Base-by-base conservation (phyloP, 2,797 vertebrate species). In the Aplochiton taeniatus region DNA sequence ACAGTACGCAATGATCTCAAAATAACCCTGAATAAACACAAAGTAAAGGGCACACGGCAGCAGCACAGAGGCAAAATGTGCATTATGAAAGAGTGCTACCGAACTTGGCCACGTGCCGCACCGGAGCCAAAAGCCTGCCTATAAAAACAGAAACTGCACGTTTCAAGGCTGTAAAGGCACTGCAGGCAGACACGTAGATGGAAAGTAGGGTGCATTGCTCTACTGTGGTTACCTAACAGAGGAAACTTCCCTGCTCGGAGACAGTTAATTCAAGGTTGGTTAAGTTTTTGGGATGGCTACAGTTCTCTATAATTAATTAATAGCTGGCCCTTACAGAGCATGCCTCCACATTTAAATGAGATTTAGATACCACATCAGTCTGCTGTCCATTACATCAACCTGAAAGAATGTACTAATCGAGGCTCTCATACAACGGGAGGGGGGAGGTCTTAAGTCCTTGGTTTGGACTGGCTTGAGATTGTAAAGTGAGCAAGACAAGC, bases 131-230 rank as follows among this genome's bases (percentile, higher is more conserved):
- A 59, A 10, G 19, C 14, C 61, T 62, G 70, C 58, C 69, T 68
- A 69, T 77, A 75, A 83, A 87, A 84, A 73, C 68, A 74, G 65
- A 50, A 17, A 17, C 54, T 51, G 63, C 60, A 62, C 41, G 60
- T 84, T 80, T 78, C 77, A 61, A 2, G 13, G 20, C 50, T 49
- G 61, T 56, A 31, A 63, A 58, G 61, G 45, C 42, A 53, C 66
- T 75, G 83, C 17, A 18, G 55, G 49, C 66, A 79, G 81, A 80
- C 84, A 87, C 82, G 80, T 80, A 81, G 82, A 83, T 74, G 75
- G 77, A 86, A 88, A 85, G 67, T 78, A 20, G 53, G 53, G 55
- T 73, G 73, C 67, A 1, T 44, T 18, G 43, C 73, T 66, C 62
- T 17, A 45, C 70, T 85, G 80, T 53, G 83, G 78, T 84, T 69